phyloP scores from a whole-genome alignment of 2,888 invertebrate species.

The Heliconius charithonia region DNA sequence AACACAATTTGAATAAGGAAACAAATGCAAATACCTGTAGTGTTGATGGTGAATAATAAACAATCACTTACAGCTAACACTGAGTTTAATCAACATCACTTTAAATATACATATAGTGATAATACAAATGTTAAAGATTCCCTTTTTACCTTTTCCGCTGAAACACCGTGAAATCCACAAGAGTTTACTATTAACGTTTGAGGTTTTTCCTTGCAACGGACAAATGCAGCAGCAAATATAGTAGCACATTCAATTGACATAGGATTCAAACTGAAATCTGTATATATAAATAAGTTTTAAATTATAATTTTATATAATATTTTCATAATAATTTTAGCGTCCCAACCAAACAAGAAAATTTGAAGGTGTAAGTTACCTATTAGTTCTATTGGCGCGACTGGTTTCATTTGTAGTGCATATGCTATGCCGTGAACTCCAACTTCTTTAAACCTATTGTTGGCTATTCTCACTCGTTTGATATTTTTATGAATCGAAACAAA shows the following conservation, averaged over 20 bases:
- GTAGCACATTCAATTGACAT: conserved; percentile 84
- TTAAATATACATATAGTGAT: too few species aligned
- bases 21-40: neutral
- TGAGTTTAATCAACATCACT: too few species aligned
- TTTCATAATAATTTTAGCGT: neutral
- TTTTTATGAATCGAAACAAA: conserved; percentile 76
- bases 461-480: conserved; percentile 77
- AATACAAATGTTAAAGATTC: too few species aligned
- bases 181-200: conserved; percentile 82
- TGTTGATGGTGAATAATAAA: too few species aligned
- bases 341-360: neutral
- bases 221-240: conserved; percentile 83
- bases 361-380: conserved; percentile 58
- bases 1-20: neutral
- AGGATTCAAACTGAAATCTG: conserved; percentile 85
- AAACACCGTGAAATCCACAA: conserved; percentile 80
- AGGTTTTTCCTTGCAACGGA: conserved; percentile 81
- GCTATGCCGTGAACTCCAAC: conserved; percentile 82
- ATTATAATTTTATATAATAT: too few species aligned
- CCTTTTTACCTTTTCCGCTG: conserved; percentile 72
- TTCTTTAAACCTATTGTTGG: conserved; percentile 83
- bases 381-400: conserved; percentile 75
- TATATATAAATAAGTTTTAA: neutral
- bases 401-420: conserved; percentile 79
- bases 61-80: too few species aligned